Evolutionary conservation across 2,888 invertebrate species (phyloP).

Genomic region (Phaonia tiefii): DNA sequence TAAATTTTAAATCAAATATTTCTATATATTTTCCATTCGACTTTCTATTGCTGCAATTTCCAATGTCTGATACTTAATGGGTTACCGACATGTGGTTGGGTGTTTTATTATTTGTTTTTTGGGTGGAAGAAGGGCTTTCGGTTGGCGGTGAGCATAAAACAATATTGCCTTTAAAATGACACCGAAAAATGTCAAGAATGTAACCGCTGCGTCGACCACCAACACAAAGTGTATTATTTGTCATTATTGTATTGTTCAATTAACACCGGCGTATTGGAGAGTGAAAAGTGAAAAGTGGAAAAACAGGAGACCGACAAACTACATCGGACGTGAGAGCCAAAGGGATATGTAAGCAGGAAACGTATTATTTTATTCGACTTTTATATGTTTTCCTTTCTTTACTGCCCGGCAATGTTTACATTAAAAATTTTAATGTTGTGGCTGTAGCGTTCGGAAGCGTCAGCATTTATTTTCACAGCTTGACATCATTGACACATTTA

Average conservation of each 20-base stretch:
- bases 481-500: slow-evolving; percentile 52
- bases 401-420: slow-evolving; percentile 21
- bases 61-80: neutral
- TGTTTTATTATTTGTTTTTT: too few relatives aligned
- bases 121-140: too few relatives aligned
- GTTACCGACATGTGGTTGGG: too few relatives aligned
- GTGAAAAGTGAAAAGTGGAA: neutral
- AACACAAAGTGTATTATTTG: slow-evolving; percentile 42
- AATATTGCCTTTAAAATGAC: neutral
- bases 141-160: neutral
- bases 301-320: neutral
- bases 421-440: slow-evolving; percentile 47
- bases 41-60: neutral
- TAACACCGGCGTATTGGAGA: neutral
- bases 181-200: slow-evolving; percentile 20
- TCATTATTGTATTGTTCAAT: slow-evolving; percentile 35
- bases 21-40: neutral
- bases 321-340: slow-evolving; percentile 8
- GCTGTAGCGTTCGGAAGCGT: slow-evolving; percentile 40
- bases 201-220: slow-evolving; percentile 18
- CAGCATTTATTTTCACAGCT: slow-evolving; percentile 58
- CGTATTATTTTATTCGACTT: slow-evolving; percentile 18
- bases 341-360: slow-evolving; percentile 41
- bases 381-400: neutral
- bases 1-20: slow-evolving; percentile 21